Evolutionary conservation across 2,113 vertebrate species (phyloP).

Genomic region (Acrocephalus kingi): DNA sequence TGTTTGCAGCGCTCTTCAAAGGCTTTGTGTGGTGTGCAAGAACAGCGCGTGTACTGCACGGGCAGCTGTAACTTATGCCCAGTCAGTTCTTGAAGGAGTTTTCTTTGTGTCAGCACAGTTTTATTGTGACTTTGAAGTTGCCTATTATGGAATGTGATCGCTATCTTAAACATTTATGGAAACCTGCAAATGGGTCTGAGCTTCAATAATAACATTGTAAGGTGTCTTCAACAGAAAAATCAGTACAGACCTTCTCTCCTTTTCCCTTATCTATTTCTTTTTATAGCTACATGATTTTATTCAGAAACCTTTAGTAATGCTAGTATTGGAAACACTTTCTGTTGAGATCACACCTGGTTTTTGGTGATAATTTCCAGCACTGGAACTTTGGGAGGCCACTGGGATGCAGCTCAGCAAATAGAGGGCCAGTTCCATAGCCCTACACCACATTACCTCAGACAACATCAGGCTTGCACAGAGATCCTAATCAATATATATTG

Average conservation of each 20-base stretch:
- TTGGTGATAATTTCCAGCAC: neutral
- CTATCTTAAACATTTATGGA: neutral
- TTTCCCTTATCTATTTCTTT: neutral
- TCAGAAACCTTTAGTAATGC: neutral
- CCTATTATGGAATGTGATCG: neutral
- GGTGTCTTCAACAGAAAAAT: neutral
- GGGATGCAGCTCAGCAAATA: neutral
- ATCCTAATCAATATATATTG: neutral
- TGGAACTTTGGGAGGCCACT: neutral
- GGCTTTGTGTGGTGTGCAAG: neutral
- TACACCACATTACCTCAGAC: neutral
- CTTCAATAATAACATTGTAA: neutral
- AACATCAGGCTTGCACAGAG: neutral
- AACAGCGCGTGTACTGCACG: rapidly evolving
- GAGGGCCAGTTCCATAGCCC: neutral
- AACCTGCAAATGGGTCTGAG: neutral
- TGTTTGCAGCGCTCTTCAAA: neutral
- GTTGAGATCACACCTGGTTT: neutral
- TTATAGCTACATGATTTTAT: neutral
- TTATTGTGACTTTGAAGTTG: neutral
- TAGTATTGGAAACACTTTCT: neutral
- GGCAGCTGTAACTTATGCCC: neutral
- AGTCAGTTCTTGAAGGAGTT: neutral
- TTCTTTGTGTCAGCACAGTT: neutral
- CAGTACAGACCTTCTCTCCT: neutral